Conservation (phyloP, 2,797 vertebrate species). For the Eurystomus glaucurus region DNA sequence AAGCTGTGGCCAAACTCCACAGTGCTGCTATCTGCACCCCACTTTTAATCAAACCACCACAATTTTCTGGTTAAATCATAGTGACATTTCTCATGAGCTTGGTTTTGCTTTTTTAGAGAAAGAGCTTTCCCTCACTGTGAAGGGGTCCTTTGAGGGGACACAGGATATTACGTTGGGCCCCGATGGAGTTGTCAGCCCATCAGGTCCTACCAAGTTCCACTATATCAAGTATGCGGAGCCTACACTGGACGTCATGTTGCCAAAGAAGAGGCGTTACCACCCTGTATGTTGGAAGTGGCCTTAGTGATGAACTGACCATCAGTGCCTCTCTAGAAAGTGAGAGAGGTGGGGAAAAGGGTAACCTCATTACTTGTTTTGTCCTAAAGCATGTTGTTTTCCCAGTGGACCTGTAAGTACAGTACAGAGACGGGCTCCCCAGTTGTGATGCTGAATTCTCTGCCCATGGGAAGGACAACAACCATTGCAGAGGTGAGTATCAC, state of each 20-base stretch:
- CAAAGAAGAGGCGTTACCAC: conserved; percentile 67
- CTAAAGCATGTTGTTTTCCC: conserved; percentile 16
- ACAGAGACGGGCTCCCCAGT: conserved; percentile 34
- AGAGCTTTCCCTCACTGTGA: conserved; percentile 83
- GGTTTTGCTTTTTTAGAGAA: conserved; percentile 63
- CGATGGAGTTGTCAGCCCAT: not conserved
- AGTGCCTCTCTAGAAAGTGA: not conserved
- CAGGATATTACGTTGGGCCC: conserved; percentile 46
- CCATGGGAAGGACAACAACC: conserved; percentile 37
- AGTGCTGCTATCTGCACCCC: not conserved
- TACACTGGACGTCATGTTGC: conserved; percentile 69
- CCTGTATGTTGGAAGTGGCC: conserved; percentile 45
- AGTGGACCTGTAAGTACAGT: conserved; percentile 64
- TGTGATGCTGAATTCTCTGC: conserved; percentile 69
- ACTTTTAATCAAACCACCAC: not conserved
- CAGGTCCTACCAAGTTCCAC: conserved; percentile 78
- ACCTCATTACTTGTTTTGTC: not conserved
- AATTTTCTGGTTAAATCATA: not conserved
- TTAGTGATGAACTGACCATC: not conserved
- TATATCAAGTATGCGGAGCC: conserved; percentile 82
- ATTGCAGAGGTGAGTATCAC: conserved; percentile 77
- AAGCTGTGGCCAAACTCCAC: not conserved
- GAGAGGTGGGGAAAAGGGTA: not conserved
- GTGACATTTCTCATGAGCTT: not conserved
- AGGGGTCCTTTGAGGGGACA: conserved; percentile 84